Evolutionary conservation across 1,140 invertebrate genomes (phyloP), one percentile per base, ranked within the genome.

Genomic region (Araneus ventricosus): DNA sequence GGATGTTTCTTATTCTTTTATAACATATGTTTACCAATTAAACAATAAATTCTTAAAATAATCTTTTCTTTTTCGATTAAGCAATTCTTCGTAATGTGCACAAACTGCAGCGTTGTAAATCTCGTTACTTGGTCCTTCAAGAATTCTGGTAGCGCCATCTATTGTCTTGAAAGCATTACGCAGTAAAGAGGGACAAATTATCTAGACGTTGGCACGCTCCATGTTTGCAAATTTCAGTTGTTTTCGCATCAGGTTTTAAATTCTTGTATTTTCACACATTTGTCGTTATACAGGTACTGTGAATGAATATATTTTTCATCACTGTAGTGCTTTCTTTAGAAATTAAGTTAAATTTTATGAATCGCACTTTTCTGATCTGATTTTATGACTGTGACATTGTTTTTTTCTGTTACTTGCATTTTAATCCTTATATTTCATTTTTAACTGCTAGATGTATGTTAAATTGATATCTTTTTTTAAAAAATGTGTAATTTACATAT

Each of bases 101-200:
- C 10, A 27, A 27, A 67, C 14, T 30, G 8, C 10, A 14, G 63
- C 34, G 34, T 75, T 75, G 14, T 34, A 75, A 75, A 75, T 75
- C 30, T 75, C 70, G 70, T 75, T 75, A 75, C 20, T 45, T 27
- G 30, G 39, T 84, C 82, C 45, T 57, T 84, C 82, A 84, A 17
- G 34, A 88, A 70, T 41, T 88, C 63, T 70, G 30, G 89, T 90
- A 90, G 89, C 89, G 89, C 89, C 89, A 90, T 90, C 89, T 90
- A 37, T 90, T 90, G 89, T 37, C 59, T 90, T 22, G 75, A 90
- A 90, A 90, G 41, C 41, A 90, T 90, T 90, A 90, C 89, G 89
- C 70, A 90, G 89, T 90, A 61, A 30, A 37, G 10, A 34, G 45
- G 34, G 39, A 22, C 45, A 70, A 88, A 75, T 75, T 37, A 70